Conservation (phyloP, 2,888 invertebrate genomes). For the Dolichomitus sp. region DNA sequence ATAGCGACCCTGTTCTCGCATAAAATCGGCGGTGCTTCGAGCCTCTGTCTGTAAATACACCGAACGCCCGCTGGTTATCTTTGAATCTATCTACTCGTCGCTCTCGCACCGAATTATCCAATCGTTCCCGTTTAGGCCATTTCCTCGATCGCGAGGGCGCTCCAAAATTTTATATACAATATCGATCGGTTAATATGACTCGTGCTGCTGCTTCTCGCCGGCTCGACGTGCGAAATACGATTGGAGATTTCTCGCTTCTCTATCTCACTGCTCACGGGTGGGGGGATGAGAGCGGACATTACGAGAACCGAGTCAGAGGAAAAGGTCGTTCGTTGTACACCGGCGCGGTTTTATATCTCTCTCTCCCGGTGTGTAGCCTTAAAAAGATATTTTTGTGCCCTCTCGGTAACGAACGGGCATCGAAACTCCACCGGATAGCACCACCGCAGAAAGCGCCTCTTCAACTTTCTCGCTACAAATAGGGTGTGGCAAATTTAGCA, state of each 20-base stretch:
- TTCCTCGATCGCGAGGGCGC: constrained; percentile 63
- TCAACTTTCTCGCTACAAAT: constrained; percentile 62
- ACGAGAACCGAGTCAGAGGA: constrained; percentile 32
- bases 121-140: constrained; percentile 61
- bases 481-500: constrained; percentile 72
- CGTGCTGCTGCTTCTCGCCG: constrained; percentile 19
- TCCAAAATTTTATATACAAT: constrained; percentile 46
- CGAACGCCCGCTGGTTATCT: constrained; percentile 29
- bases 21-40: constrained; percentile 30
- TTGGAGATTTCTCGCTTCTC: constrained; percentile 60
- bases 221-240: constrained; percentile 64
- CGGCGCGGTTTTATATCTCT: constrained; percentile 35
- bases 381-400: constrained; percentile 61
- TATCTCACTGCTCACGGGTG: not conserved
- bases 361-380: not conserved
- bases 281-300: constrained; percentile 37
- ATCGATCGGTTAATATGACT: constrained; percentile 60
- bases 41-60: constrained; percentile 24
- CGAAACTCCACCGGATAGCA: constrained; percentile 27
- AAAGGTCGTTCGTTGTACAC: constrained; percentile 59
- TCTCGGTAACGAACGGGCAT: constrained; percentile 36
- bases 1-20: constrained; percentile 48
- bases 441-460: constrained; percentile 21
- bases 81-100: not conserved
- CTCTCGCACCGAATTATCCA: constrained; percentile 11